Base-by-base conservation (phyloP, 2,113 vertebrate species). In the Neodontobutis hainanensis region DNA sequence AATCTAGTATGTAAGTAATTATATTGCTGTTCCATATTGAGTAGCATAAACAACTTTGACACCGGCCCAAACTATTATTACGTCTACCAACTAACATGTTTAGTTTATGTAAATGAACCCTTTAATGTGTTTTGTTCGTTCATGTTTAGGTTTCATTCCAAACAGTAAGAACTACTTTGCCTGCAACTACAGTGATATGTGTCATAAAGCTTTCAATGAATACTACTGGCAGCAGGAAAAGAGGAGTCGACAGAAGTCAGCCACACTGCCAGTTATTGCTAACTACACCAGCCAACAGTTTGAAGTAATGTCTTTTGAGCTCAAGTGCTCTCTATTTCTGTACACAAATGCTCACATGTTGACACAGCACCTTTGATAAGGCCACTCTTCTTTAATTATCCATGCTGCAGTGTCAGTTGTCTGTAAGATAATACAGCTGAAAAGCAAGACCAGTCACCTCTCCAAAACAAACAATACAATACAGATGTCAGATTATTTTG, bases 141-240 rank as follows among this genome's bases (percentile, higher is more conserved):
- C 14, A 3, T 68, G 11, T 63, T 11, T 46, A 95, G 87, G 91
- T n/a, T 91, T 94, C 65, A 79, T 93, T 45, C 89, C 90, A 12
- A 86, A 76, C 82, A 77, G 83, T 12, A 87, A 86, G 85, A 86
- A 92, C 77, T 89, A 92, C 80, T 94, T 94, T 68, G 87, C 91
- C 36, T 92, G 91, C 81, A 93, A 80, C 12, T 93, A 86, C 38
- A 75, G 80, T 0, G 73, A 88, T 65, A 89, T 77, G 47, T 94
- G 89, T 70, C 83, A 74, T 3, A 89, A 93, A 50, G 87, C 85
- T 1, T 56, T 92, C 50, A 74, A 40, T 0, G 87, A 85, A 14
- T 92, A 93, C 0, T 10, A 88, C 32, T 74, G 46, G 5, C 83
- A 91, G 1, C 81, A 73, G 53, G 8, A 51, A 80, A 32, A 6